Conservation (phyloP, 1,140 invertebrate genomes). For the Mylabris phalerata region DNA sequence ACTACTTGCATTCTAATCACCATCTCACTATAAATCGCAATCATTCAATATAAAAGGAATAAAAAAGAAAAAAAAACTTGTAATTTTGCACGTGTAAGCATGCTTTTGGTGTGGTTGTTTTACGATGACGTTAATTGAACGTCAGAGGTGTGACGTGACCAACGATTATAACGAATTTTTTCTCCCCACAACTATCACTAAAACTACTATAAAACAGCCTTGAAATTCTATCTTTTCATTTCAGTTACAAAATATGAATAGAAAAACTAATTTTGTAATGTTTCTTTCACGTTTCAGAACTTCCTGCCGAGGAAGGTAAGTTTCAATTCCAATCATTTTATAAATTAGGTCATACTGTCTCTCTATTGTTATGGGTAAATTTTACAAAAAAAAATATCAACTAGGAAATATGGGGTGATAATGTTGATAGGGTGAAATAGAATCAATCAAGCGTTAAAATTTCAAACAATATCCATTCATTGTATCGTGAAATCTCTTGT, state of each 20-base stretch:
- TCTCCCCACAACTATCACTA: neutral
- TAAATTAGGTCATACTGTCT: neutral
- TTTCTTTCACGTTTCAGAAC: conserved; percentile 56
- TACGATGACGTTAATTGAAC: neutral
- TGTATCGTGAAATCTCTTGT: too few species aligned
- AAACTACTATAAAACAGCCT: neutral
- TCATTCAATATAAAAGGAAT: neutral
- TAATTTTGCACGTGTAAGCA: too few species aligned
- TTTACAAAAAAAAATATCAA: too few species aligned
- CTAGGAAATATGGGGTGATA: too few species aligned
- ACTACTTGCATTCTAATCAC: too few species aligned
- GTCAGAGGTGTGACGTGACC: conserved; percentile 11
- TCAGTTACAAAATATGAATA: neutral
- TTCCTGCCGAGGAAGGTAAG: conserved; percentile 69
- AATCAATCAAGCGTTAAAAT: too few species aligned
- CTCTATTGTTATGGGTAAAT: too few species aligned
- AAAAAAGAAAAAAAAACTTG: too few species aligned
- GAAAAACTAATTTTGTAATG: neutral
- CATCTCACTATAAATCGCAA: too few species aligned
- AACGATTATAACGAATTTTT: neutral
- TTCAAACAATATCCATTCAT: too few species aligned
- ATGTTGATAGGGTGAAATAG: too few species aligned
- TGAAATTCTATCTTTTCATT: neutral
- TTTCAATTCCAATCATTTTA: conserved; percentile 10
- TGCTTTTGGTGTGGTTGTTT: neutral